Conservation (phyloP, 2,113 vertebrate species). For the Bagarius yarrelli region DNA sequence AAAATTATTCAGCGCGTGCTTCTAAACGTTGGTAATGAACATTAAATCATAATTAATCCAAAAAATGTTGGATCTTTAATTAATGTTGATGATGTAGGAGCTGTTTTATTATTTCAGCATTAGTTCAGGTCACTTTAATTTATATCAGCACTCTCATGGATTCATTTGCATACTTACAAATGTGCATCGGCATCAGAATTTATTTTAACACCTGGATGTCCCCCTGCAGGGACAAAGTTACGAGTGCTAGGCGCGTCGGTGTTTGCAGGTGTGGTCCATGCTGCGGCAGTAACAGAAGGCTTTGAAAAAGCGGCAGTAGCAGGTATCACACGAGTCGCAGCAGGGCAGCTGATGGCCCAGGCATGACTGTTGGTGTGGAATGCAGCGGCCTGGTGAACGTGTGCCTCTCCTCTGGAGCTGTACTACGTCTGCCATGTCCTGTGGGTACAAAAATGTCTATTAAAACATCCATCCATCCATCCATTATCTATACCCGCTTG, state of each 20-base stretch:
- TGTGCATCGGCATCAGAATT: background rate
- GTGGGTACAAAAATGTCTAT: background rate
- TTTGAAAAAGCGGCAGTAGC: constrained; percentile 97
- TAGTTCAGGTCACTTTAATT: constrained; percentile 12
- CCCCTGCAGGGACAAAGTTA: background rate
- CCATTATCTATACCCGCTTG: no score
- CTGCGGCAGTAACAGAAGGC: constrained; percentile 92
- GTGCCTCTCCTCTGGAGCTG: constrained; percentile 73
- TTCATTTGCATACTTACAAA: constrained; percentile 3
- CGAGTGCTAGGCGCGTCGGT: constrained; percentile 57
- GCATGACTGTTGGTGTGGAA: constrained; percentile 89
- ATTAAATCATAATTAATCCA: background rate
- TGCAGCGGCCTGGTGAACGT: constrained; percentile 83
- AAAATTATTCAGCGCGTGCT: no score
- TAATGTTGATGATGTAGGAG: background rate
- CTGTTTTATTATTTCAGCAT: background rate
- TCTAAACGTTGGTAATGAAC: background rate
- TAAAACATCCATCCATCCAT: no score
- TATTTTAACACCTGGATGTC: background rate
- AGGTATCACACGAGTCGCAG: constrained; percentile 91
- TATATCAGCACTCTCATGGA: background rate
- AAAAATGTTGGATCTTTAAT: background rate
- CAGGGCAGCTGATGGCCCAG: constrained; percentile 87
- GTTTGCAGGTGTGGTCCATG: constrained; percentile 71
- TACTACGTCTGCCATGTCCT: constrained; percentile 67